Evolutionary conservation across 2,888 invertebrate species (phyloP).

Genomic region (Spicauda simplicius): DNA sequence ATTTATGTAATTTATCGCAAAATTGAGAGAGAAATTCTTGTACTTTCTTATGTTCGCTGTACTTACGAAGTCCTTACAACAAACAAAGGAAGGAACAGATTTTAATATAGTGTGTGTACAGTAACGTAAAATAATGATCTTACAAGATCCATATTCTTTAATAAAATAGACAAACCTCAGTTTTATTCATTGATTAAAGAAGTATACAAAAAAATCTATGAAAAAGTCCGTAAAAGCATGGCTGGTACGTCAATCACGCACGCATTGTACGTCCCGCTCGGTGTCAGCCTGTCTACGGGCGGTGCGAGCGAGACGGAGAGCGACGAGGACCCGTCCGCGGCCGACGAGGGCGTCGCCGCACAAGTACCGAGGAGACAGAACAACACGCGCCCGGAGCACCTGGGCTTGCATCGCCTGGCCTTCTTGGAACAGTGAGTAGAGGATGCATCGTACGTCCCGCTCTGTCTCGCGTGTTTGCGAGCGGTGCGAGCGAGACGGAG

Average conservation of each 20-base stretch:
- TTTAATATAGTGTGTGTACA: too few relatives aligned
- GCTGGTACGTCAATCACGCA: conserved; percentile 43
- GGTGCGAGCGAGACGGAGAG: conserved; percentile 91
- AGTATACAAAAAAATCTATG: too few relatives aligned
- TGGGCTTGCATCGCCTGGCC: conserved; percentile 49
- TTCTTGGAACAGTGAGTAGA: conserved; percentile 73
- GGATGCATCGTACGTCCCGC: conserved; percentile 44
- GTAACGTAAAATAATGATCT: too few relatives aligned
- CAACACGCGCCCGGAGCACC: conserved; percentile 79
- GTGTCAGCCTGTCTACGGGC: conserved; percentile 73
- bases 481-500: conserved; percentile 89
- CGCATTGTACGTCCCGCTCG: conserved; percentile 61
- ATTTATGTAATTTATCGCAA: too few relatives aligned
- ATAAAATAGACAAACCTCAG: too few relatives aligned
- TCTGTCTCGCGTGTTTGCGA: conserved; percentile 53
- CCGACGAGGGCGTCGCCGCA: conserved; percentile 64
- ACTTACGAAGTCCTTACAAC: too few relatives aligned
- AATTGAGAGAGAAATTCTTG: too few relatives aligned
- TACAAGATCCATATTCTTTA: too few relatives aligned
- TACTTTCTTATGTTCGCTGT: too few relatives aligned
- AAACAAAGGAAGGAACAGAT: too few relatives aligned
- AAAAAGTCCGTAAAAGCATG: conserved; percentile 1
- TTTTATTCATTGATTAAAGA: not conserved
- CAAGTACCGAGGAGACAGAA: conserved; percentile 62
- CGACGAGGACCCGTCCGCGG: conserved; percentile 87